Evolutionary conservation across 2,113 vertebrate genomes (phyloP).

Genomic region (Channa argus): DNA sequence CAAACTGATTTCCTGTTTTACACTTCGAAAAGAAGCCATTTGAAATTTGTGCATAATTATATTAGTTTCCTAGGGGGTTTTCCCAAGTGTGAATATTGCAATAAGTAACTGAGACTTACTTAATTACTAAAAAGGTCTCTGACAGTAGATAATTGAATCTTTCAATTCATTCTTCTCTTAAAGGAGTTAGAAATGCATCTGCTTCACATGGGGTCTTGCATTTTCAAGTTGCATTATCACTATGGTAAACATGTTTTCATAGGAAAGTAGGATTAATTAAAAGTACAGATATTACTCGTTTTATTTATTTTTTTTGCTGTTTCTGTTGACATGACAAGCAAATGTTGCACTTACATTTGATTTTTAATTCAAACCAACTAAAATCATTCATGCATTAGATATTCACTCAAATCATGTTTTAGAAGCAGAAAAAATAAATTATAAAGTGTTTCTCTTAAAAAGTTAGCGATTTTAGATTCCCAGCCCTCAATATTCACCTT

Average conservation of each 20-base stretch:
- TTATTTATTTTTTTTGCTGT: conserved; percentile 4
- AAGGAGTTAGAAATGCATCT: conserved; percentile 52
- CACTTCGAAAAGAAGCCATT: conserved; percentile 26
- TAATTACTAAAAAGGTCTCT: conserved; percentile 57
- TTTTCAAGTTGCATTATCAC: conserved; percentile 26
- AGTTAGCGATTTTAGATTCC: not conserved
- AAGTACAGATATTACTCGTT: too few relatives aligned
- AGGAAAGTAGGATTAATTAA: too few relatives aligned
- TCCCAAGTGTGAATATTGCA: conserved; percentile 66
- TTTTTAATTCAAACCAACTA: not conserved
- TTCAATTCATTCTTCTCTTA: conserved; percentile 40
- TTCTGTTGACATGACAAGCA: too few relatives aligned
- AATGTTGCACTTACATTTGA: too few relatives aligned
- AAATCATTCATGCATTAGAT: not conserved
- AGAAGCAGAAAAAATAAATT: too few relatives aligned
- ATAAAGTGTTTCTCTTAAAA: not conserved
- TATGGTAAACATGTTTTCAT: not conserved
- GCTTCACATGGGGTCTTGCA: not conserved
- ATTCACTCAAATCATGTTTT: not conserved
- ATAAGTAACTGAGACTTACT: conserved; percentile 56
- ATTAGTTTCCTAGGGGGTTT: conserved; percentile 43
- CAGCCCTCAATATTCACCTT: conserved; percentile 34
- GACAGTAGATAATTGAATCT: conserved; percentile 57
- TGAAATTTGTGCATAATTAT: conserved; percentile 62
- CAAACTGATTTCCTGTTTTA: conserved; percentile 23